phyloP scores from a whole-genome alignment of 2,888 invertebrate species.

The Acanthosoma haemorrhoidale region DNA sequence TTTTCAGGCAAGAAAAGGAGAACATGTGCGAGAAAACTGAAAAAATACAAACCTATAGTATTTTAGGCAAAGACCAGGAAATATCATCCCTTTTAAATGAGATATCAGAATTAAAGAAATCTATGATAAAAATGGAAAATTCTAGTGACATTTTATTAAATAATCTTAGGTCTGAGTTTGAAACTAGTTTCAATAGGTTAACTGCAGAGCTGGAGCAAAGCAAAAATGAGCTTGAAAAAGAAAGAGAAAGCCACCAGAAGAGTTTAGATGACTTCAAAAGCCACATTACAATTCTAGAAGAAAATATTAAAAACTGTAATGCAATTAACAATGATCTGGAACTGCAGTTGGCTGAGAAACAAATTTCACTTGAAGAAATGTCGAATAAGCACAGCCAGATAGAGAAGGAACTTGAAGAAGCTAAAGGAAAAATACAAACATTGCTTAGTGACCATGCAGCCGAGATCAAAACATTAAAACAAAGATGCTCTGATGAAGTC shows the following conservation, averaged over 20 bases:
- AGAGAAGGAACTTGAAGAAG: slow-evolving; percentile 31
- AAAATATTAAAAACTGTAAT: slow-evolving; percentile 35
- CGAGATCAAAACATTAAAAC: slow-evolving; percentile 25
- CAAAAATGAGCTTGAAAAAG: slow-evolving; percentile 13
- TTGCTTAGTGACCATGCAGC: slow-evolving; percentile 22
- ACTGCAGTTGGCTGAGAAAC: slow-evolving; percentile 30
- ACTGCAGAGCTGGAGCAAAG: slow-evolving; percentile 33
- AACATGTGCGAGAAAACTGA: slow-evolving; percentile 33
- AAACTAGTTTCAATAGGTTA: slow-evolving; percentile 20
- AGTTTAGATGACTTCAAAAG: slow-evolving; percentile 32
- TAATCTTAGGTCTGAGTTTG: slow-evolving; percentile 21
- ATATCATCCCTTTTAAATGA: slow-evolving; percentile 27
- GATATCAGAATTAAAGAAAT: slow-evolving; percentile 25
- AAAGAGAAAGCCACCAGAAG: slow-evolving; percentile 31
- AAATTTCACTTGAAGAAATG: slow-evolving; percentile 28
- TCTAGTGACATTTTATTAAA: slow-evolving; percentile 27
- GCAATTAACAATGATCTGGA: slow-evolving; percentile 35
- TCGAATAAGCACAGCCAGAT: slow-evolving; percentile 25
- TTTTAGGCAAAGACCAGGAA: slow-evolving; percentile 36
- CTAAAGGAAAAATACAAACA: slow-evolving; percentile 27
- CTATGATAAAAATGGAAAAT: slow-evolving; percentile 30
- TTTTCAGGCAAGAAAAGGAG: slow-evolving; percentile 33
- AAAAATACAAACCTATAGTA: slow-evolving; percentile 29
- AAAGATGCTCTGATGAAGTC: slow-evolving; percentile 24
- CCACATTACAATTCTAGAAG: slow-evolving; percentile 32